phyloP scores from a whole-genome alignment of 2,797 vertebrate genomes.

The Acrocephalus scirpaceus region DNA sequence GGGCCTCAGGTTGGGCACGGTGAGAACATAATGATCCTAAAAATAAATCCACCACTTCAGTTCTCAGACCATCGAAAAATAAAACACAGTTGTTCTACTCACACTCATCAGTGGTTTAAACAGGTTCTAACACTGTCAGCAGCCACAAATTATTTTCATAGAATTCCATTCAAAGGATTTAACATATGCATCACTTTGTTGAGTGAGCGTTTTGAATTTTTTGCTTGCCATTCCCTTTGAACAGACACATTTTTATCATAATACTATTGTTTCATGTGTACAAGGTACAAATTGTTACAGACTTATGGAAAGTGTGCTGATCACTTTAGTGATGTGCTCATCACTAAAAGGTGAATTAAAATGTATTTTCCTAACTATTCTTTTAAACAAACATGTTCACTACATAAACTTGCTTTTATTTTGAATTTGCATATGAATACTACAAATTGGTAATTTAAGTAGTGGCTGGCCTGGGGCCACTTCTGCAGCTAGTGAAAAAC shows the following conservation, averaged over 20 bases:
- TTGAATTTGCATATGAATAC: not conserved
- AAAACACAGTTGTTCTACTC: not conserved
- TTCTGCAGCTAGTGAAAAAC: not conserved
- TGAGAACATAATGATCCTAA: constrained; percentile 87
- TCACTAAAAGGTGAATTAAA: not conserved
- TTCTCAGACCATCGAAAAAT: not conserved
- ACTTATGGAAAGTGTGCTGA: not conserved
- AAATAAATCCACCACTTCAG: not conserved
- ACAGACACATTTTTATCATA: not conserved
- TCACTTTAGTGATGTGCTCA: not conserved
- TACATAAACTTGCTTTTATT: not conserved
- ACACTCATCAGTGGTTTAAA: not conserved
- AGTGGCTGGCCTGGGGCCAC: not conserved
- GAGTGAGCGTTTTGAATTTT: not conserved
- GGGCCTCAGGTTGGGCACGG: constrained; percentile 87
- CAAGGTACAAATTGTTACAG: not conserved
- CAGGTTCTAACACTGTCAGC: not conserved
- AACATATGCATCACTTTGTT: rapidly evolving
- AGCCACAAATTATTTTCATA: not conserved
- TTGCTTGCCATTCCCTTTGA: not conserved
- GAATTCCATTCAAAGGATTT: not conserved
- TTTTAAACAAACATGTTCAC: not conserved
- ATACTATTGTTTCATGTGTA: not conserved
- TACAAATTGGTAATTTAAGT: not conserved
- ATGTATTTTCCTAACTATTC: not conserved